Percentiles rank a stretch among this genome's conserved stretches.
These are phyloP conservation scores for Steromphala cineraria DNA, from an alignment of 2,888 invertebrate species.

Conservation along the genomic window DNA sequence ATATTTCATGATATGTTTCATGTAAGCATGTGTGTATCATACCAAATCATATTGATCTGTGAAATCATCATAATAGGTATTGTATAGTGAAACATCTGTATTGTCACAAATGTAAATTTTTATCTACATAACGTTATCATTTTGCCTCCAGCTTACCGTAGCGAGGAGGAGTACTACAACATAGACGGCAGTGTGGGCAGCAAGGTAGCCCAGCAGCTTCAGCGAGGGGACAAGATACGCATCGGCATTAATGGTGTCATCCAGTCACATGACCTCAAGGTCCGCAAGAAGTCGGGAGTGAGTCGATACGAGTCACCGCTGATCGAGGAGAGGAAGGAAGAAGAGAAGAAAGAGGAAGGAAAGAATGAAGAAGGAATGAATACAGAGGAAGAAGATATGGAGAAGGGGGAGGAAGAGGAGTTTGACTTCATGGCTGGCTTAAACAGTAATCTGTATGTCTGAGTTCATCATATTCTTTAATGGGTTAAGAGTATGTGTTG, in stretches of 20 bases:
- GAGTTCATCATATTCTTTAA: no score
- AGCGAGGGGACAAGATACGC: constrained; percentile 67
- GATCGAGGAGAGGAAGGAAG: background rate
- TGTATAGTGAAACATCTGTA: no score
- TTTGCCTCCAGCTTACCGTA: constrained; percentile 40
- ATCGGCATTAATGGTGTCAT: constrained; percentile 68
- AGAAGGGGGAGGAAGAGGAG: background rate
- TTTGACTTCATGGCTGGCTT: constrained; percentile 11
- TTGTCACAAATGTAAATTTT: no score
- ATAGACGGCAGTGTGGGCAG: constrained; percentile 68
- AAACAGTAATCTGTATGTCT: constrained; percentile 4
- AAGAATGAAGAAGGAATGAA: constrained; percentile 8
- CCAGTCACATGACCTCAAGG: constrained; percentile 57
- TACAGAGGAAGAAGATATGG: background rate
- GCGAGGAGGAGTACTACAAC: constrained; percentile 59
- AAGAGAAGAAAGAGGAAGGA: background rate
- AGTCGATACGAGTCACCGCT: background rate
- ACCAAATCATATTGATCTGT: no score
- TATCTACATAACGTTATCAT: no score
- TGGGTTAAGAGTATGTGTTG: no score
- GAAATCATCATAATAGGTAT: no score
- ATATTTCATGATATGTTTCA: no score
- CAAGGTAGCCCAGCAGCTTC: constrained; percentile 63
- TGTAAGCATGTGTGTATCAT: no score
- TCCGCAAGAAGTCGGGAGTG: constrained; percentile 47